Conservation (phyloP, 2,113 vertebrate genomes). For the Crotalus horridus region DNA sequence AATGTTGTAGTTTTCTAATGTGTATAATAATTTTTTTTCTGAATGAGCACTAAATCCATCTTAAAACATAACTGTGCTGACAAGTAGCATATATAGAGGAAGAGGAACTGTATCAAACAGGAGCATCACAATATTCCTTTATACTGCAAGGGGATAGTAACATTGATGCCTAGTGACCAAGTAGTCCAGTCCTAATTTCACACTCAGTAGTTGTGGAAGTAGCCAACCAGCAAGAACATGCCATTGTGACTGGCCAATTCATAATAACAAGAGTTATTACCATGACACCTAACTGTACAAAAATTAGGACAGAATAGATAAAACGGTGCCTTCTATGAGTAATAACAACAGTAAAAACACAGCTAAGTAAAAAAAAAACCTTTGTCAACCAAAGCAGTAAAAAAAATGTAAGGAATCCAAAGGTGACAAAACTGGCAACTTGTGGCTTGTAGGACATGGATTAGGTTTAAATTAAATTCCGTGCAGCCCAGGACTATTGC, state of each 20-base stretch:
- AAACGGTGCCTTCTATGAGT: background rate
- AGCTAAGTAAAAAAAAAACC: background rate
- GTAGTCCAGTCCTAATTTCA: background rate
- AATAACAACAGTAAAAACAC: background rate
- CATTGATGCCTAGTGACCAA: background rate
- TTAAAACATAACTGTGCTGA: background rate
- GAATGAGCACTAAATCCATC: background rate
- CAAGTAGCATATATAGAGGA: background rate
- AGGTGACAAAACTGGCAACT: background rate
- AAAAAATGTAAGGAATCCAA: background rate
- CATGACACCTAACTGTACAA: too few relatives aligned
- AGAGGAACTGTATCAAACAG: background rate
- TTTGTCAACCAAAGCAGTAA: background rate
- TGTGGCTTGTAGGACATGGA: background rate
- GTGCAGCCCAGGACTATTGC: background rate
- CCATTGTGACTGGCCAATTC: background rate
- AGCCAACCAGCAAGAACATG: background rate
- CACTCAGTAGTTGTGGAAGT: background rate
- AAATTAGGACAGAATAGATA: background rate
- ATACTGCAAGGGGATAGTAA: background rate
- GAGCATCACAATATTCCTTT: background rate
- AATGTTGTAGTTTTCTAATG: too few relatives aligned
- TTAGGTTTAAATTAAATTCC: background rate
- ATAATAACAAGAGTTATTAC: background rate
- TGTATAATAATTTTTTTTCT: background rate